A percentile compares a stretch with the other conserved stretches of the same genome.
These are phyloP conservation scores for Oreocharis arfaki DNA, from an alignment of 2,113 vertebrate genomes.

Conservation along the genomic window DNA sequence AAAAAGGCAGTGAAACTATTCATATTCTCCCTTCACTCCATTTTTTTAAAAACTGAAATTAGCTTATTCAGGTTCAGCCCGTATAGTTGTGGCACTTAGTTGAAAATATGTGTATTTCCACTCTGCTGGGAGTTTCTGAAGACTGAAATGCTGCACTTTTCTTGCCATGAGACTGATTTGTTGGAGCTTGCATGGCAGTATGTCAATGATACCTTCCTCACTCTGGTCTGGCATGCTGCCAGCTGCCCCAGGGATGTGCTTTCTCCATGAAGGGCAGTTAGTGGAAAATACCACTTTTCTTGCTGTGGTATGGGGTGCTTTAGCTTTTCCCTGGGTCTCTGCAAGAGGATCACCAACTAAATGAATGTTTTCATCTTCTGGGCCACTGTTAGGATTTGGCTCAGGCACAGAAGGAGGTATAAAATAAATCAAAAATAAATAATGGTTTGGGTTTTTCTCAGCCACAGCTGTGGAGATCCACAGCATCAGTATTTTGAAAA, in stretches of 20 bases:
- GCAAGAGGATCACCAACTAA: not conserved
- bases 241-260: not conserved
- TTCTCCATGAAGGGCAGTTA: not conserved
- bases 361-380: not conserved
- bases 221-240: not conserved
- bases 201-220: not conserved
- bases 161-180: not conserved
- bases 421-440: not conserved
- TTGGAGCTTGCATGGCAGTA: not conserved
- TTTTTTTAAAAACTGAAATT: not conserved
- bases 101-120: not conserved
- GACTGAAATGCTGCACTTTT: not conserved
- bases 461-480: not conserved
- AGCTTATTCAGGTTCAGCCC: not conserved
- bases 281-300: not conserved
- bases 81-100: not conserved
- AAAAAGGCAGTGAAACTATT: slow-evolving; percentile 18
- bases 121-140: not conserved
- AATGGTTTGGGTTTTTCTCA: not conserved
- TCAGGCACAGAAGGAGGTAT: not conserved
- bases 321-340: not conserved
- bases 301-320: not conserved
- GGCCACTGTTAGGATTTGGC: not conserved
- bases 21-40: not conserved
- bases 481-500: not conserved